These are phyloP conservation scores for Stictonetta naevosa DNA, from an alignment of 2,113 vertebrate species.

Conservation along the genomic window DNA sequence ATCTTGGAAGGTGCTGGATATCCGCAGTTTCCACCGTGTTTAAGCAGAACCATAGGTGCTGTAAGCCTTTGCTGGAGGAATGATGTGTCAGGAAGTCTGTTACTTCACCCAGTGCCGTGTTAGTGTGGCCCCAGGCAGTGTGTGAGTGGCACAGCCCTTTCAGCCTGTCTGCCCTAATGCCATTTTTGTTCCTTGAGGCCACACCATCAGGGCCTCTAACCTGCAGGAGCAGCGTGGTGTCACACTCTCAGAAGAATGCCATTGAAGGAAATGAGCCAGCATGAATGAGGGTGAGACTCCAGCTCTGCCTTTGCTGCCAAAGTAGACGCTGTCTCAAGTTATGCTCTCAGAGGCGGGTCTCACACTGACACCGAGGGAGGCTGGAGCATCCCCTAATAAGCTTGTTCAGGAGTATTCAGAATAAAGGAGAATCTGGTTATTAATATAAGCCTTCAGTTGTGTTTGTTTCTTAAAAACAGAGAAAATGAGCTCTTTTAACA, in stretches of 20 bases:
- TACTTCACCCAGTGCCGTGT: fast-evolving
- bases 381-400: not conserved
- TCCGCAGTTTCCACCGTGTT: not conserved
- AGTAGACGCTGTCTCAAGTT: not conserved
- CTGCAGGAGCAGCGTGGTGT: not conserved
- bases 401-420: not conserved
- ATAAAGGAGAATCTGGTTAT: not conserved
- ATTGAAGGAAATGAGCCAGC: not conserved
- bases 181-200: not conserved
- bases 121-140: not conserved
- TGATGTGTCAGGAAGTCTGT: not conserved
- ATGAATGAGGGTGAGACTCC: not conserved
- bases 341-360: not conserved
- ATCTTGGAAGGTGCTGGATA: not conserved
- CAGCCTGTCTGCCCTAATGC: not conserved
- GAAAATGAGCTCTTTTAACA: not conserved
- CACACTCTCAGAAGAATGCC: not conserved
- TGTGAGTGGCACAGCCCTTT: not conserved
- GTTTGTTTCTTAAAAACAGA: not conserved
- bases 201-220: not conserved
- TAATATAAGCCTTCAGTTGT: not conserved
- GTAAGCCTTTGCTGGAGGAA: not conserved
- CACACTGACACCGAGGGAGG: not conserved
- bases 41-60: not conserved
- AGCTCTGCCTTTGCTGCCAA: not conserved